phyloP scores from a whole-genome alignment of 2,888 invertebrate genomes.

The Epistrophella euchroma region DNA sequence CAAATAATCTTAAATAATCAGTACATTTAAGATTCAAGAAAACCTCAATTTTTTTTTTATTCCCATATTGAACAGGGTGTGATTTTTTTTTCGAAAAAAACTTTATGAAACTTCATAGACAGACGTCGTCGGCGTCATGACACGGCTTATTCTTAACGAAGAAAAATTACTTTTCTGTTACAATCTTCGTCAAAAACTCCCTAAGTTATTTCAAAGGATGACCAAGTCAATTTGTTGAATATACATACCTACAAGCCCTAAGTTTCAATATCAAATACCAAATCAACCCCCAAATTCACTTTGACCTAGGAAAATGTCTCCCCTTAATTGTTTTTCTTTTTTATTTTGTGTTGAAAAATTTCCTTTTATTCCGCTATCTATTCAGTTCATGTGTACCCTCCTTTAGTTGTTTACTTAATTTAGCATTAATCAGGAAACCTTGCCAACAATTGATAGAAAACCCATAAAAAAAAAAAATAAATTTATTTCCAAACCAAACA shows the following conservation, averaged over 20 bases:
- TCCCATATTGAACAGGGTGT: too few species aligned
- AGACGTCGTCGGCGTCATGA: constrained; percentile 3
- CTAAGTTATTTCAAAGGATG: not conserved
- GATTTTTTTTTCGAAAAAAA: not conserved
- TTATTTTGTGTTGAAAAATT: not conserved
- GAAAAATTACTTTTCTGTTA: constrained; percentile 25
- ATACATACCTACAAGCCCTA: not conserved
- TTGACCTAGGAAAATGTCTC: not conserved
- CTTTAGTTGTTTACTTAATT: constrained; percentile 24
- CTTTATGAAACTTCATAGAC: constrained; percentile 11
- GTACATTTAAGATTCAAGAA: too few species aligned
- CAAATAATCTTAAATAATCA: too few species aligned
- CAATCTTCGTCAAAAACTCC: not conserved
- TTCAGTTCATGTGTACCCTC: not conserved
- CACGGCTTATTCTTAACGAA: constrained; percentile 16
- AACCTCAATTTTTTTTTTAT: not conserved
- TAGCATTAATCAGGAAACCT: constrained; percentile 3
- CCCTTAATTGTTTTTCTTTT: not conserved
- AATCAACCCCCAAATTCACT: constrained; percentile 16
- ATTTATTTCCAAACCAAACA: constrained; percentile 13
- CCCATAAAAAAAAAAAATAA: constrained; percentile 46
- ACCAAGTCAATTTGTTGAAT: constrained; percentile 18
- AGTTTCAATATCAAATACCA: constrained; percentile 2
- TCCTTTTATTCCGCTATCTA: constrained; percentile 4
- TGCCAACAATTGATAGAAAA: constrained; percentile 53